phyloP scores from a whole-genome alignment of 2,113 vertebrate species.

The Dicentrarchus labrax region DNA sequence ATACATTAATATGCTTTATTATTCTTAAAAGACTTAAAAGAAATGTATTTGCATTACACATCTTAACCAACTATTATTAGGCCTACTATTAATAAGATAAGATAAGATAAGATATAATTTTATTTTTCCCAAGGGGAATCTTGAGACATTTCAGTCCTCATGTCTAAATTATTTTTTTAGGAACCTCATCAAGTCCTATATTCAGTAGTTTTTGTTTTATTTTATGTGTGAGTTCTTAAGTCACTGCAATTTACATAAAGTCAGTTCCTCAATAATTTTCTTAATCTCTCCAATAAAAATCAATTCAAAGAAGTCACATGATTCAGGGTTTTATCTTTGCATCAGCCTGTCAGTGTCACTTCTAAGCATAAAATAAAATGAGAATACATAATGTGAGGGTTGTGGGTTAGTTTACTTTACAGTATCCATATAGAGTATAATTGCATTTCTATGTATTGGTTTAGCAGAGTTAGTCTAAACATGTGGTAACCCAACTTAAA shows the following conservation, averaged over 20 bases:
- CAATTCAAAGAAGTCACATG: not conserved
- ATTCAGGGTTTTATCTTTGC: not conserved
- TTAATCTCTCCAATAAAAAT: not conserved
- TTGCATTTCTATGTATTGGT: not conserved
- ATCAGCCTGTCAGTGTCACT: not conserved
- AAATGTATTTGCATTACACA: too few relatives aligned
- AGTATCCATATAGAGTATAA: not conserved
- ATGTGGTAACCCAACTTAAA: not conserved
- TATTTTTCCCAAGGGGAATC: too few relatives aligned
- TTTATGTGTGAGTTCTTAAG: not conserved
- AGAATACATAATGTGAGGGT: not conserved
- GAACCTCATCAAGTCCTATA: not conserved
- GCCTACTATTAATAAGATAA: not conserved
- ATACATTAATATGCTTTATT: not conserved
- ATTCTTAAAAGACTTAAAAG: not conserved
- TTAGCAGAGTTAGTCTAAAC: constrained; percentile 8
- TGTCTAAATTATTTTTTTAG: too few relatives aligned
- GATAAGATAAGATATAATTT: too few relatives aligned
- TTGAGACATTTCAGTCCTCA: too few relatives aligned
- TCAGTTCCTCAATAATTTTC: not conserved
- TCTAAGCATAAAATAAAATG: not conserved
- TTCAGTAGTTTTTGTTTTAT: not conserved
- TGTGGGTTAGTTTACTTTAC: not conserved
- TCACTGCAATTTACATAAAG: not conserved
- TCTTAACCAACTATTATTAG: not conserved